Evolutionary conservation across 2,113 vertebrate species (phyloP).

Genomic region (Riparia riparia): DNA sequence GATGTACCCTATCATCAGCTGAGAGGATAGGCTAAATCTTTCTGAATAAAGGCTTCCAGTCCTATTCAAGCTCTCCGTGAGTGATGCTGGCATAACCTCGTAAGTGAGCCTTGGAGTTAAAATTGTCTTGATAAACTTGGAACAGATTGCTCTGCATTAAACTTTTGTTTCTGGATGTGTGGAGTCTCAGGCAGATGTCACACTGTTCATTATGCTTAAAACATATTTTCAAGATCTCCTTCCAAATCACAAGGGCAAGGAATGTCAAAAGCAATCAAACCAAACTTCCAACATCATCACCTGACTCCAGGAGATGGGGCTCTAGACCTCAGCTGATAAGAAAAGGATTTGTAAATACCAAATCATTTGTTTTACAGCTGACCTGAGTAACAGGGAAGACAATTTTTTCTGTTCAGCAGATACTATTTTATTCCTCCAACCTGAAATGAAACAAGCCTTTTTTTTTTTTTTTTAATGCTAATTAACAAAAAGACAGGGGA

Average conservation of each 20-base stretch:
- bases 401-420: neutral
- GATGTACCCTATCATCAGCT: neutral
- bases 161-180: neutral
- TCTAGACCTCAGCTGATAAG: constrained; percentile 17
- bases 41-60: neutral
- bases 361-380: neutral
- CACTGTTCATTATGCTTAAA: neutral
- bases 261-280: constrained; percentile 15
- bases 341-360: neutral
- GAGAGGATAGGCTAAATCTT: neutral
- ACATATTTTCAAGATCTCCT: constrained; percentile 33
- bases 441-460: neutral
- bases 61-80: neutral
- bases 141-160: neutral
- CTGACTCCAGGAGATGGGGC: constrained; percentile 9
- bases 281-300: constrained; percentile 1
- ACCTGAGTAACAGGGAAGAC: neutral
- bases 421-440: neutral
- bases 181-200: constrained; percentile 18
- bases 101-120: neutral
- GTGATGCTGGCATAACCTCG: accelerated
- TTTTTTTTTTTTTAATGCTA: too few species aligned
- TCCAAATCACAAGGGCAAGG: constrained; percentile 39
- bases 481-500: neutral
- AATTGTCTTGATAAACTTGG: constrained; percentile 14